Evolutionary conservation across 2,888 invertebrate genomes (phyloP), one percentile per base, ranked within the genome.

Genomic region (Embidobia sp.): DNA sequence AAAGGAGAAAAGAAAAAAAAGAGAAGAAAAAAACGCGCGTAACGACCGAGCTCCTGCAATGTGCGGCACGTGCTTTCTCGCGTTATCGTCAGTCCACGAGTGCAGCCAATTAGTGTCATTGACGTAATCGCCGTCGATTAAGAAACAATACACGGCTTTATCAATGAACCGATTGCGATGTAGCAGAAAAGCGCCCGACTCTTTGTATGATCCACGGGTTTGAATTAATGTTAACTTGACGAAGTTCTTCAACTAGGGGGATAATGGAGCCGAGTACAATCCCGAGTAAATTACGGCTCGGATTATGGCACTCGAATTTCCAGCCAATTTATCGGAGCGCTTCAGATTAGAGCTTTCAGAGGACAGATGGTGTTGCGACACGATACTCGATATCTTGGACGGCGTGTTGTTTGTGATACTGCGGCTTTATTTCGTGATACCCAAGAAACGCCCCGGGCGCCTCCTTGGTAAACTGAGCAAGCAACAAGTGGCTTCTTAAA

Each of bases 401-500:
- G 46, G 55, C 27, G 42, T 33, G 37, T 8, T 15, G 31, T 1
- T 8, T 13, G 31, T 10, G 42, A 66, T 59, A 53, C 10, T 11
- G 46, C 13, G 61, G 61, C 33, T 35, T 42, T 18, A 53, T 57
- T 64, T 49, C 37, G 11, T 16, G 49, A 42, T 31, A 49, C 49
- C 29, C 44, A 59, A 66, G 74, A 57, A 66, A 59, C 74, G 51
- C 42, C 74, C 37, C 18, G 3, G 53, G 48, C 42, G 48, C 22
- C 49, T 66, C 40, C 66, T 77, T 61, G 37, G 66, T 40, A 49
- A 69, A 59, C 46, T 18, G 59, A 33, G 53, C 80, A 82, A 81
- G 86, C 89, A 89, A 89, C 89, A 89, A 87, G 89, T 89, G 87
- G 88, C 84, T 86, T 89, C 89, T 89, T 89, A 89, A 85, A 81